Base-by-base conservation (phyloP, 2,888 invertebrate species). In the Spicauda simplicius region DNA sequence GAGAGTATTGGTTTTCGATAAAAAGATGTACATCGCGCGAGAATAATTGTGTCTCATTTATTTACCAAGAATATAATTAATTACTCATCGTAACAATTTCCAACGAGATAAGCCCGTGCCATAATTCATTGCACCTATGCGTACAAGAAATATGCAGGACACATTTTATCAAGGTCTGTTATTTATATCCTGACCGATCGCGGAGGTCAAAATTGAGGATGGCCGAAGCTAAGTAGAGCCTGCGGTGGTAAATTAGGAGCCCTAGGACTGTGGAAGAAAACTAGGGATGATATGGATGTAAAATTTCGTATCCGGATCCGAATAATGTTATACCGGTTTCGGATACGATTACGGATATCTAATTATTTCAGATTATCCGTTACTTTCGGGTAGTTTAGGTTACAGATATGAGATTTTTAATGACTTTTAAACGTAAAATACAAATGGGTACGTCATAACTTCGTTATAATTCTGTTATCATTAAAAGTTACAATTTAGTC, bases 181-280 rank as follows among this genome's bases (percentile, higher is more conserved):
- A 77, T 78, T 76, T 75, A 76, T 75, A 76, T 74, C 71, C 68
- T 70, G 74, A 74, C 71, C 73, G 73, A 71, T 57, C 69, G 71
- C 61, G 69, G 74, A 77, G 79, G 77, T 79, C 78, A 71, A 70
- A 73, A 55, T 71, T 72, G 69, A 74, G 72, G 73, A 69, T 69
- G 66, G 63, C 69, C 71, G 63, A 72, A 73, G 72, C 69, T 74
- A 72, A 74, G 74, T 68, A 68, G 70, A 70, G 45, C 60, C 70
- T 61, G 68, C 68, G 69, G 72, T 71, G 69, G 66, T 53, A 25
- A 45, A 76, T 72, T 77, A 11, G n/a, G n/a, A n/a, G 45, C n/a
- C n/a, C 12, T 80, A 77, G 74, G 75, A 74, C 74, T 76, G 71
- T 72, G 41, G 8, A 33, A 33, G 10, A 3, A 30, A 2, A 30